Evolutionary conservation across 2,888 invertebrate genomes (phyloP).

Genomic region (Exocentrus adspersus): DNA sequence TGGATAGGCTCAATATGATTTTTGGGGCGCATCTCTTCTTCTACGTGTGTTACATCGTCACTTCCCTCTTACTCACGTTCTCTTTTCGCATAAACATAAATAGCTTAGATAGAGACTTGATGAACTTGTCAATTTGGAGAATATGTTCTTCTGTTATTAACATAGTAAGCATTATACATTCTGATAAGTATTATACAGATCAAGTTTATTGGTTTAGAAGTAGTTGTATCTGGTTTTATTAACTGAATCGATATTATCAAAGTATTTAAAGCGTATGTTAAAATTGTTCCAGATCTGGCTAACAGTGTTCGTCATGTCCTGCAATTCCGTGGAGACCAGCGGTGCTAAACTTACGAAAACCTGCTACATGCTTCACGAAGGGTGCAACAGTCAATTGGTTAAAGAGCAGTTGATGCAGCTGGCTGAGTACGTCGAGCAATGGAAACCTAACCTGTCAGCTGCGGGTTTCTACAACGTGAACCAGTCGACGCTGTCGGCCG

Average conservation of each 20-base stretch:
- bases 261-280: too few relatives aligned
- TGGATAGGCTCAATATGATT: not conserved
- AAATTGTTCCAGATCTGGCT: slow-evolving; percentile 33
- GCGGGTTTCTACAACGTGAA: slow-evolving; percentile 37
- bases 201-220: too few relatives aligned
- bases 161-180: too few relatives aligned
- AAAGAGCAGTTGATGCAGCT: slow-evolving; percentile 27
- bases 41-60: not conserved
- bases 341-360: slow-evolving; percentile 28
- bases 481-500: slow-evolving; percentile 16
- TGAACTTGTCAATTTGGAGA: too few relatives aligned
- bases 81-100: too few relatives aligned
- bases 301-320: slow-evolving; percentile 28
- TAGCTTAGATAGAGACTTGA: too few relatives aligned
- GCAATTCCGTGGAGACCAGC: slow-evolving; percentile 32
- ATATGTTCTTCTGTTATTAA: too few relatives aligned
- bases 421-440: slow-evolving; percentile 28
- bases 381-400: slow-evolving; percentile 8
- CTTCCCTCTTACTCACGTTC: too few relatives aligned
- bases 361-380: slow-evolving; percentile 27
- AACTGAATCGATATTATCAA: too few relatives aligned
- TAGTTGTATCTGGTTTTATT: too few relatives aligned
- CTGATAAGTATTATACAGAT: too few relatives aligned
- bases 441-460: slow-evolving; percentile 34
- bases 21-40: not conserved